Percentiles rank a stretch among this genome's conserved stretches.
These are phyloP conservation scores for Parazoanthus atlanticus DNA, from an alignment of 92 coral and sea anemone genomes.

Conservation along the genomic window DNA sequence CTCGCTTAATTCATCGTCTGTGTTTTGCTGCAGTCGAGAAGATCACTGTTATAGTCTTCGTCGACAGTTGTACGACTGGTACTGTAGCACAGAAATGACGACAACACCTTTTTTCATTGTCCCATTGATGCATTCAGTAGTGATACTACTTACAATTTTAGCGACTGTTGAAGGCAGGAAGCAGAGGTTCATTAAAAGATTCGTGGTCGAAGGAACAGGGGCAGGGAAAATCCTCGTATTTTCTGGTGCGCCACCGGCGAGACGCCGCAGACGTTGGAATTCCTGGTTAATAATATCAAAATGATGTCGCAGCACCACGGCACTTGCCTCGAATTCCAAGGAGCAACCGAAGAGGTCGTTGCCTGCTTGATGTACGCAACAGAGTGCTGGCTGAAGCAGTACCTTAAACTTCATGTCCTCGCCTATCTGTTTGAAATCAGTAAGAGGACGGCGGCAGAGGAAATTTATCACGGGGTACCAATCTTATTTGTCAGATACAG, in stretches of 20 bases:
- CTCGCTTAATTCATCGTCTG: no score
- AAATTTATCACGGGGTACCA: constrained; percentile 15
- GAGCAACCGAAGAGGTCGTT: constrained; percentile 31
- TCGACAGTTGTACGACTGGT: no score
- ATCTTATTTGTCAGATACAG: no score
- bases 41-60: no score
- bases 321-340: constrained; percentile 27
- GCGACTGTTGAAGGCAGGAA: constrained; percentile 1
- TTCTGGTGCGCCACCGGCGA: constrained; percentile 53
- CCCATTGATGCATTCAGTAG: not conserved
- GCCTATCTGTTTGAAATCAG: no score
- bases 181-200: not conserved
- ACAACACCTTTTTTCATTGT: no score
- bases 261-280: no score
- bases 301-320: no score
- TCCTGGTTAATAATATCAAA: no score
- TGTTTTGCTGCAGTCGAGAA: no score
- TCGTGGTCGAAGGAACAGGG: constrained; percentile 18
- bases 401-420: constrained; percentile 27
- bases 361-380: constrained; percentile 48
- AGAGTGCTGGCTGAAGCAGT: constrained; percentile 46
- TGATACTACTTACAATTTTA: not conserved
- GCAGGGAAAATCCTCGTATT: constrained; percentile 13
- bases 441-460: constrained; percentile 55
- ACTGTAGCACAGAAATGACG: no score